phyloP scores from a whole-genome alignment of 2,113 vertebrate genomes.

The Calonectris borealis region DNA sequence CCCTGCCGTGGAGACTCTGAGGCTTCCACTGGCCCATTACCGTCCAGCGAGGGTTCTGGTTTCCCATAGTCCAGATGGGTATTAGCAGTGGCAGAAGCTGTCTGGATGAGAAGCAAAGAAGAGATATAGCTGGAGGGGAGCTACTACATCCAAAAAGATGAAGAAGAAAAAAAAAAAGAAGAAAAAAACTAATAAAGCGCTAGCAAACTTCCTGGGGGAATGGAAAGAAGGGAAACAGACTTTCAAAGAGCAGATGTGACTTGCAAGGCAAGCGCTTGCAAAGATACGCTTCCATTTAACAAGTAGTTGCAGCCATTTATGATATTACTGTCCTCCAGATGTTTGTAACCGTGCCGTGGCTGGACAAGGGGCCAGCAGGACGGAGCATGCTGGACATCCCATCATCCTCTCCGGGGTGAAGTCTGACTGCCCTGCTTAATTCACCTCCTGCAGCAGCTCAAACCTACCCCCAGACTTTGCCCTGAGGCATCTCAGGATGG shows the following conservation, averaged over 20 bases:
- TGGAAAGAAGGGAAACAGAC: neutral
- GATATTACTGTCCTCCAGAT: neutral
- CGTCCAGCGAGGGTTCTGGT: neutral
- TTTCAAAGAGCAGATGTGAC: slow-evolving; percentile 33
- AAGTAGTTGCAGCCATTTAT: neutral
- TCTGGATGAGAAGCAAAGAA: neutral
- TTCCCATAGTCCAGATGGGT: neutral
- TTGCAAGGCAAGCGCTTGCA: neutral
- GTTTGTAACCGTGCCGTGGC: neutral
- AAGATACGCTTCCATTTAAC: neutral
- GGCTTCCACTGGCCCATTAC: neutral
- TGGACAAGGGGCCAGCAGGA: neutral
- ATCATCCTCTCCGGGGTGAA: neutral
- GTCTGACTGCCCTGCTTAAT: neutral
- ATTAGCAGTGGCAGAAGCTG: neutral
- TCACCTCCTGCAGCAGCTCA: neutral
- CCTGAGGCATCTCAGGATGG: neutral
- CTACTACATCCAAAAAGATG: neutral
- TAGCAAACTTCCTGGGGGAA: slow-evolving; percentile 21
- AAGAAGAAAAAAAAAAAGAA: neutral
- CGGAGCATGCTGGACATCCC: neutral
- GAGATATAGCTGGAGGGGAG: slow-evolving; percentile 16
- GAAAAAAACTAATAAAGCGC: neutral
- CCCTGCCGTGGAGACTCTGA: neutral
- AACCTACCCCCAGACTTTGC: neutral